Base-by-base conservation (phyloP, 1,140 invertebrate genomes). In the Ptiloglossa arizonensis region DNA sequence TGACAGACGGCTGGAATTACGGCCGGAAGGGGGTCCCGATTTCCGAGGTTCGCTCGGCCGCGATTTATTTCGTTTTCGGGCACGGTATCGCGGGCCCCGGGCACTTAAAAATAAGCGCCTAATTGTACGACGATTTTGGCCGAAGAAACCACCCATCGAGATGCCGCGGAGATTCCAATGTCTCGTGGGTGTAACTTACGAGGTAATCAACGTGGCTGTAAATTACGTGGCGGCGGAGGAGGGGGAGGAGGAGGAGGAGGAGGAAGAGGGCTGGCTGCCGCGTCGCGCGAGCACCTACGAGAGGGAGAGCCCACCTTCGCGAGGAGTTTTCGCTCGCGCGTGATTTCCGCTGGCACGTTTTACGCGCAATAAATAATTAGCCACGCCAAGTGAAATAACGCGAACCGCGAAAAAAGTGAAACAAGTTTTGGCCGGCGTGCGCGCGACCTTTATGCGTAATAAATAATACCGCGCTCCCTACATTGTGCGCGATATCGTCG, bases 231-330 rank as follows among this genome's bases (percentile, higher is more conserved):
- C 27, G 15, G 29, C 17, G 50, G 35, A 5, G 50, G 27, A 48
- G 52, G 64, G 67, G 32, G 1, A n/a, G n/a, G n/a, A n/a, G n/a
- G n/a, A n/a, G n/a, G n/a, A n/a, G n/a, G n/a, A n/a, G n/a, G n/a
- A n/a, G n/a, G n/a, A n/a, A n/a, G n/a, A n/a, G n/a, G n/a, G n/a
- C n/a, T n/a, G n/a, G 6, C 46, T 66, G 48, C 22, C 62, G 35
- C 76, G 71, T 79, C 90, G 89, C 88, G n/a, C 83, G 81, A 87
- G 87, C 24, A 86, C 87, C 80, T 83, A 72, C 70, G 82, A n/a
- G n/a, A n/a, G n/a, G n/a, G n/a, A n/a, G n/a, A n/a, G n/a, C n/a
- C n/a, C 19, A 22, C 15, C 35, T 19, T 22, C 38, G 52, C 9
- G 3, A 24, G 60, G 27, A 50, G 15, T 66, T 66, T 56, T 17